Evolutionary conservation across 2,888 invertebrate genomes (phyloP).

Genomic region (Heliconius erato): DNA sequence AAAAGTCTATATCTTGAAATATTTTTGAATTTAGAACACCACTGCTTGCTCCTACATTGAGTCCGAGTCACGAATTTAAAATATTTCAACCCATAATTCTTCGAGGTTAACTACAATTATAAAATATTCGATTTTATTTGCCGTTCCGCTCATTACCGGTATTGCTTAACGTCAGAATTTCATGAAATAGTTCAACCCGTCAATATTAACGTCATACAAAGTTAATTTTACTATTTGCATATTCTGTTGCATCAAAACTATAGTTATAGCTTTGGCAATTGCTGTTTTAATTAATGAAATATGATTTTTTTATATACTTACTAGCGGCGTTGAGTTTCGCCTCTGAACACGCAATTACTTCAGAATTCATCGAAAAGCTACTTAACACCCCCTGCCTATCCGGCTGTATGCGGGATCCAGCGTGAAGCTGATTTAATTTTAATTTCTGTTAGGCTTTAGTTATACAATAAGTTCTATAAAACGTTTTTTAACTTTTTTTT

Average conservation of each 20-base stretch:
- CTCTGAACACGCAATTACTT: no score
- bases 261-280: conserved; percentile 32
- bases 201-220: conserved; percentile 40
- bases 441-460: no score
- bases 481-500: no score
- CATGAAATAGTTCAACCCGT: conserved; percentile 41
- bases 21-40: not conserved
- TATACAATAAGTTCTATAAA: no score
- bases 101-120: conserved; percentile 41
- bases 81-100: conserved; percentile 30
- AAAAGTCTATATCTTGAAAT: not conserved
- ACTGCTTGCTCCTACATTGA: not conserved
- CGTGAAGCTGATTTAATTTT: no score
- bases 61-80: conserved; percentile 3
- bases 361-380: no score
- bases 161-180: conserved; percentile 50
- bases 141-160: conserved; percentile 51
- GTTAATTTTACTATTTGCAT: conserved; percentile 42
- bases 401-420: no score
- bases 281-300: conserved; percentile 14
- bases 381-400: no score
- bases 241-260: conserved; percentile 41
- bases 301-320: not conserved
- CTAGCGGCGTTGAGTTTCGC: no score
- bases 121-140: conserved; percentile 41